Base-by-base conservation (phyloP, 2,113 vertebrate species). In the Anolis carolinensis region DNA sequence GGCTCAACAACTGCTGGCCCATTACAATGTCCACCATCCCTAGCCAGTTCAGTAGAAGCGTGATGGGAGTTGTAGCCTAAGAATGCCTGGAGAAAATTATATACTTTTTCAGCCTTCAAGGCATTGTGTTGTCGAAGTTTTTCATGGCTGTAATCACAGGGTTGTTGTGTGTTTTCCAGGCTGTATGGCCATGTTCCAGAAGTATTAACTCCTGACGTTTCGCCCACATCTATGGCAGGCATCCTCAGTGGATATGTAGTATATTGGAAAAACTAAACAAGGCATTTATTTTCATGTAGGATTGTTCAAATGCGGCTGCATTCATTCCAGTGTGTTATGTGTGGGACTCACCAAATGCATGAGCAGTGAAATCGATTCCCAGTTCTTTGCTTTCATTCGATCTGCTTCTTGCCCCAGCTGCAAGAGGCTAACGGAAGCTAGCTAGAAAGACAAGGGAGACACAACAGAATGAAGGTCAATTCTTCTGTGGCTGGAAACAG, bases 361-460 rank as follows among this genome's bases (percentile, higher is more conserved):
- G 62, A 99, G 97, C 77, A 99, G 94, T 90, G 96, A 97, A 90
- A 99, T n/a, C 8, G 98, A 98, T 82, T 98, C 98, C 81, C 98
- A 89, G 95, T 99, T 98, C 94, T 97, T 97, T 81, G 90, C 91
- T 50, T 97, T 97, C 18, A 91, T 34, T 88, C 91, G 96, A 81
- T 98, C 98, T 23, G 94, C 91, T 63, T 97, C 97, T 95, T 98
- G 97, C 85, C 98, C 98, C 86, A 98, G 95, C 86, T 98, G 98
- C 85, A 99, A 96, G 82, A 99, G 95, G 82, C 96, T 96, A 83
- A 97, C 94, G 0, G 98, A 99, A 34, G 98, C 97, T 94, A 98
- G 85, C 98, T 99, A 90, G 44, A 88, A 80, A 81, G 79, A 72
- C 77, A 85, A 59, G 86, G 84, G 87, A 78, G 67, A 65, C 25